Percentiles rank a stretch among this genome's conserved stretches.
These are phyloP conservation scores for Trachelipus rathkii DNA, from an alignment of 1,140 invertebrate genomes.

Conservation along the genomic window DNA sequence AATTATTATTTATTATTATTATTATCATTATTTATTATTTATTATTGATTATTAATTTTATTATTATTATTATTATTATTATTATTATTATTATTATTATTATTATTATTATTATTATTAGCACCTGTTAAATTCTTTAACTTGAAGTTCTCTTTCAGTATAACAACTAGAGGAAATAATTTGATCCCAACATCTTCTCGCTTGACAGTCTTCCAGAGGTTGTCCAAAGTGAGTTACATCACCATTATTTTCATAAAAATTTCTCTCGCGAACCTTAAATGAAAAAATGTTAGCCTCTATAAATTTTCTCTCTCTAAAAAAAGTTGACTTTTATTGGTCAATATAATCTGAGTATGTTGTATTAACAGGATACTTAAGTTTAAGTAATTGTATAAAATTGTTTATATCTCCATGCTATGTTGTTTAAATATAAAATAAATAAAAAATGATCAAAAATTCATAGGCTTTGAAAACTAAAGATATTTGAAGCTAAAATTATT, in stretches of 20 bases:
- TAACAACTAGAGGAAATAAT: conserved; percentile 67
- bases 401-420: no score
- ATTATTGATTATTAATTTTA: neutral
- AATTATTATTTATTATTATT: neutral
- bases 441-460: no score
- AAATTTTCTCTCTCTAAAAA: no score
- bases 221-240: conserved; percentile 76
- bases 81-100: neutral
- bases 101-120: no score
- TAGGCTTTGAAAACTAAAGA: no score
- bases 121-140: conserved; percentile 66
- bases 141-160: conserved; percentile 56
- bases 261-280: conserved; percentile 61
- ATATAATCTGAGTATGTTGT: no score
- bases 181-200: conserved; percentile 77
- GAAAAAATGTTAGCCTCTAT: no score
- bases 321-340: no score
- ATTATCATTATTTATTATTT: neutral
- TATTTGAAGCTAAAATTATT: no score
- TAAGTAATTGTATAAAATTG: no score
- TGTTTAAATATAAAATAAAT: no score
- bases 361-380: no score
- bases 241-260: conserved; percentile 73
- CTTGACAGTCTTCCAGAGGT: conserved; percentile 66
- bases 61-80: neutral